phyloP scores from a whole-genome alignment of 2,888 invertebrate species.

The Serripes groenlandicus region DNA sequence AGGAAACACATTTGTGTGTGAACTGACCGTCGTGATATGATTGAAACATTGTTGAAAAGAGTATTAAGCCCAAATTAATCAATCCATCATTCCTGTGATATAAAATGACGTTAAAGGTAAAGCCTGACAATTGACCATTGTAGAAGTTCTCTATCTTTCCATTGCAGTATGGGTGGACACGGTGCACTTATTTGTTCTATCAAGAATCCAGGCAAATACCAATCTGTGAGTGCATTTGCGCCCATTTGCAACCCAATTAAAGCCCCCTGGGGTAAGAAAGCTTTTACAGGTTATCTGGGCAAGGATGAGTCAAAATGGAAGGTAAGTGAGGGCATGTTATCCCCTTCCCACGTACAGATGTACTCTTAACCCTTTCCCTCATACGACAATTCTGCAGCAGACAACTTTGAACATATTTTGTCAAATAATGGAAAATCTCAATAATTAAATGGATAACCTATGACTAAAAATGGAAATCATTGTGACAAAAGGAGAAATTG shows the following conservation, averaged over 20 bases:
- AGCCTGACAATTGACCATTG: too few species aligned
- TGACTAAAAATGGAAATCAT: not conserved
- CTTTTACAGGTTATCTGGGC: conserved; percentile 90
- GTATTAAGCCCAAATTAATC: too few species aligned
- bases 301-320: conserved; percentile 87
- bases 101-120: too few species aligned
- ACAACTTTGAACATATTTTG: not conserved
- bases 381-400: not conserved
- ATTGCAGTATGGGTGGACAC: conserved; percentile 98
- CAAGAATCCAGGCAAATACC: conserved; percentile 95
- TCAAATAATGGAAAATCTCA: not conserved
- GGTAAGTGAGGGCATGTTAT: conserved; percentile 68
- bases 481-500: not conserved
- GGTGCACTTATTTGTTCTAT: conserved; percentile 96
- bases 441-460: not conserved
- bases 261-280: conserved; percentile 95
- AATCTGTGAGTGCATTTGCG: conserved; percentile 95
- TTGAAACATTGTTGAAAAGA: too few species aligned
- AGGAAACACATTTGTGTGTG: too few species aligned
- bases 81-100: too few species aligned
- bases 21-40: too few species aligned
- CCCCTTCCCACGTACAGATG: not conserved
- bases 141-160: not conserved
- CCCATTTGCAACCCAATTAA: conserved; percentile 96
- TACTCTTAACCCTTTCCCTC: not conserved